Conservation (phyloP, 2,888 invertebrate genomes). For the Pediacus dermestoides region DNA sequence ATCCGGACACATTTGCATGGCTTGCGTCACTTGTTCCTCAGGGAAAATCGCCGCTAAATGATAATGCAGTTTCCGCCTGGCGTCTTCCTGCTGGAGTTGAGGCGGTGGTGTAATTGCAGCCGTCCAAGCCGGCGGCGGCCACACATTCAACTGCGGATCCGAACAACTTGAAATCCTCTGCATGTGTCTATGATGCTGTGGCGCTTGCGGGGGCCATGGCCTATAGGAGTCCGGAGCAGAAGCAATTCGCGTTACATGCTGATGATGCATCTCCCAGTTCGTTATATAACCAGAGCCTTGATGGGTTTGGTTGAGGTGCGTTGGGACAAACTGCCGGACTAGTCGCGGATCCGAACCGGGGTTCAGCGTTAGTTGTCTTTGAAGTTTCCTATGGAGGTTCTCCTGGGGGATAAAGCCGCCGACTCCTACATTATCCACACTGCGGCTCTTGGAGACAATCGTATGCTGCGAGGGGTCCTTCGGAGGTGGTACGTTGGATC, state of each 20-base stretch:
- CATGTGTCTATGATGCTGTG: constrained; percentile 21
- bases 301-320: constrained; percentile 38
- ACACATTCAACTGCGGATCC: constrained; percentile 58
- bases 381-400: constrained; percentile 75
- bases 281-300: constrained; percentile 20
- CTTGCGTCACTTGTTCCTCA: constrained; percentile 82
- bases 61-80: constrained; percentile 75
- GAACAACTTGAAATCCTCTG: constrained; percentile 53
- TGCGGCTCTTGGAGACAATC: constrained; percentile 54
- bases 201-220: constrained; percentile 51
- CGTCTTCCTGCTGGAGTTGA: constrained; percentile 65
- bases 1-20: constrained; percentile 83
- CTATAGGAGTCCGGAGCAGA: constrained; percentile 67
- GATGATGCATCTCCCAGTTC: constrained; percentile 52
- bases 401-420: constrained; percentile 39
- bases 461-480: constrained; percentile 50
- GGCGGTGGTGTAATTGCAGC: too few relatives aligned
- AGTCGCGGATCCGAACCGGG: constrained; percentile 74
- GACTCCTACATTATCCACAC: constrained; percentile 53
- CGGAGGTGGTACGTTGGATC: constrained; percentile 57
- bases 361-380: constrained; percentile 78
- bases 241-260: constrained; percentile 68
- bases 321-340: constrained; percentile 35
- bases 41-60: constrained; percentile 91
- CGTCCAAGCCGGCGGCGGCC: neutral